These are phyloP conservation scores for Lasioglossum malachurum DNA, from an alignment of 2,888 invertebrate species.

Conservation along the genomic window DNA sequence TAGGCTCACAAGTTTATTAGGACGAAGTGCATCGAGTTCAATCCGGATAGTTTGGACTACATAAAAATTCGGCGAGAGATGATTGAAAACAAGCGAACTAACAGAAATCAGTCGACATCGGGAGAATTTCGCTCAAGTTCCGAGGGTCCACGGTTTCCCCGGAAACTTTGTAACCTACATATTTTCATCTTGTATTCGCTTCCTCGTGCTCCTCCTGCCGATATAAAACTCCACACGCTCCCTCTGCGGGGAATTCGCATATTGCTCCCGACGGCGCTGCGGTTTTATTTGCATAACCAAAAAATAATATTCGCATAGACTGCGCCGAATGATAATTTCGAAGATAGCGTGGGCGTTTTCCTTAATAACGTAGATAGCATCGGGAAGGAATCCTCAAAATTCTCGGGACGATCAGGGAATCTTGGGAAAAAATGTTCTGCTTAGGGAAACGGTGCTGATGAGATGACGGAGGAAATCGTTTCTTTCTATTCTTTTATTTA, in stretches of 20 bases:
- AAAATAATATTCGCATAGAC: constrained; percentile 47
- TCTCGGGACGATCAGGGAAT: background rate
- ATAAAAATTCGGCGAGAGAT: background rate
- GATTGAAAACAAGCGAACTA: background rate
- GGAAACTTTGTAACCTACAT: constrained; percentile 35
- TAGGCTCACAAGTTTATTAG: background rate
- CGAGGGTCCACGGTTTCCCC: constrained; percentile 1
- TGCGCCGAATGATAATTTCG: constrained; percentile 47
- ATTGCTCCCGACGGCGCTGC: constrained; percentile 41
- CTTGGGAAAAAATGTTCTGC: background rate
- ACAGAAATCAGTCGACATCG: constrained; percentile 14
- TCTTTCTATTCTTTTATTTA: background rate
- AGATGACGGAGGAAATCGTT: background rate
- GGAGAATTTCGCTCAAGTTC: background rate
- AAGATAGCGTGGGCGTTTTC: constrained; percentile 21
- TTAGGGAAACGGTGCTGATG: background rate
- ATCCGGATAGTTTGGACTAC: background rate
- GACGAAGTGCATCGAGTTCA: background rate
- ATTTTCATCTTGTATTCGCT: constrained; percentile 46
- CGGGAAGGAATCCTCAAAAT: background rate
- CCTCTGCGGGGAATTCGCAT: constrained; percentile 45
- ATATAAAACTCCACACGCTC: constrained; percentile 46
- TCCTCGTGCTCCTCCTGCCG: constrained; percentile 14
- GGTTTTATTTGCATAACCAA: constrained; percentile 53
- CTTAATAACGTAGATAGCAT: constrained; percentile 16